A percentile compares a stretch with the other conserved stretches of the same genome.
These are phyloP conservation scores for Phrynocephalus guinanensis DNA, from an alignment of 2,797 vertebrate genomes.

Conservation along the genomic window DNA sequence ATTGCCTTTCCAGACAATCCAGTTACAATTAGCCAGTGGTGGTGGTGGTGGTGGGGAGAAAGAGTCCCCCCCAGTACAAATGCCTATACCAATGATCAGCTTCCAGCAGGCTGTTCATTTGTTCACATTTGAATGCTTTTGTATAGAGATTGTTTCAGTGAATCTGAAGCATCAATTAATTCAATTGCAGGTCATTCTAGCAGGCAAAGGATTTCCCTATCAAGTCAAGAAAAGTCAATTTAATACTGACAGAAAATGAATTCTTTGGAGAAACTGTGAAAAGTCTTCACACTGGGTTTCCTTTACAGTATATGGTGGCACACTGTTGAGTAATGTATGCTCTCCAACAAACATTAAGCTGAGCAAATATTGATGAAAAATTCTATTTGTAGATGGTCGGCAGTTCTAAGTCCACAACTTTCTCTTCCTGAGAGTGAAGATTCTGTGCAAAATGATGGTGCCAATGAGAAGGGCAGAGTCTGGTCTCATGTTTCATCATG, in stretches of 20 bases:
- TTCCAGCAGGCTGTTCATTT: no score
- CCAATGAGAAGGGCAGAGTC: neutral
- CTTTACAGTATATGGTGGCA: neutral
- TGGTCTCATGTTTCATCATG: neutral
- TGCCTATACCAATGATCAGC: no score
- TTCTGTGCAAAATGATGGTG: neutral
- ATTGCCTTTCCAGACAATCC: no score
- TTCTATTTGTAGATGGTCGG: neutral
- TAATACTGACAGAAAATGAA: neutral
- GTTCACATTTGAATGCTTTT: no score
- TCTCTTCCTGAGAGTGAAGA: neutral
- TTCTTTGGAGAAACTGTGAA: neutral
- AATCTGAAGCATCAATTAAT: no score
- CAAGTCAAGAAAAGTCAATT: neutral
- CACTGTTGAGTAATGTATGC: neutral
- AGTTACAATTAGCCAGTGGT: no score
- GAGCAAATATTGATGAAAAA: neutral
- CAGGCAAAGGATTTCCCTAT: neutral
- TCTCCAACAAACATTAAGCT: neutral
- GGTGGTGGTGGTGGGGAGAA: no score
- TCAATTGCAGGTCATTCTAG: neutral
- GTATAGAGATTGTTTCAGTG: no score
- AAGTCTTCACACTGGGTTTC: neutral
- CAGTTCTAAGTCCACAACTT: neutral
- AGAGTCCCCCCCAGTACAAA: no score